These are phyloP conservation scores for Paralvinella palmiformis DNA, from an alignment of 1,140 invertebrate genomes.

Conservation along the genomic window DNA sequence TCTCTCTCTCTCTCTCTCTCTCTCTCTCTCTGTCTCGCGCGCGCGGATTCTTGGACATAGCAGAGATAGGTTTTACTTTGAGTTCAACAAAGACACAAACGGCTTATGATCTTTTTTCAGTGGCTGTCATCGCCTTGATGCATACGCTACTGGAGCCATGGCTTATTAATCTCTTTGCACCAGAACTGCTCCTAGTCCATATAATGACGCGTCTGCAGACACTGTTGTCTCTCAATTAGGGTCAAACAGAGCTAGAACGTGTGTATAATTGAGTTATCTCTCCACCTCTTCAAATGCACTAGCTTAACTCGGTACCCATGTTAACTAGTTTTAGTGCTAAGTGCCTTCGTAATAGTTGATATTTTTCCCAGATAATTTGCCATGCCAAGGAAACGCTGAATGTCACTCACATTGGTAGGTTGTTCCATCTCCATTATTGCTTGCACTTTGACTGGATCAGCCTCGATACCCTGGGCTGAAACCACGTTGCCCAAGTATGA, in stretches of 20 bases:
- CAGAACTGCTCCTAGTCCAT: conserved; percentile 46
- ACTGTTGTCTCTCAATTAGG: conserved; percentile 21
- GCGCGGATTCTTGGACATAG: no score
- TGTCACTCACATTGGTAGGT: conserved; percentile 21
- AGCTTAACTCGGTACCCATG: neutral
- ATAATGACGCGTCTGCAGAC: conserved; percentile 27
- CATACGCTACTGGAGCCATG: conserved; percentile 44
- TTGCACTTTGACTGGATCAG: conserved; percentile 43
- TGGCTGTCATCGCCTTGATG: conserved; percentile 32
- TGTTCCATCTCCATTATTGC: conserved; percentile 30
- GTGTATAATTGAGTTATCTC: conserved; percentile 20
- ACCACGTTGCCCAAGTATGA: no score
- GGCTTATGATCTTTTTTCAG: neutral
- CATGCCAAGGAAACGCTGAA: conserved; percentile 27
- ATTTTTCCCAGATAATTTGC: conserved; percentile 26
- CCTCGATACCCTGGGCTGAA: conserved; percentile 21
- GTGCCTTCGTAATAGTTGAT: neutral
- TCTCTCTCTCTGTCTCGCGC: no score
- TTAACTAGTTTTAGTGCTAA: conserved; percentile 5
- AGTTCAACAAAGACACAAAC: no score
- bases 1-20: no score
- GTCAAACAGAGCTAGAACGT: conserved; percentile 29
- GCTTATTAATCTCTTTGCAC: conserved; percentile 39
- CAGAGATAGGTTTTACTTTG: no score
- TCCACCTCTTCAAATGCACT: conserved; percentile 25